These are phyloP conservation scores for Pangasius larnaudii DNA, from an alignment of 2,797 vertebrate species.

Conservation along the genomic window DNA sequence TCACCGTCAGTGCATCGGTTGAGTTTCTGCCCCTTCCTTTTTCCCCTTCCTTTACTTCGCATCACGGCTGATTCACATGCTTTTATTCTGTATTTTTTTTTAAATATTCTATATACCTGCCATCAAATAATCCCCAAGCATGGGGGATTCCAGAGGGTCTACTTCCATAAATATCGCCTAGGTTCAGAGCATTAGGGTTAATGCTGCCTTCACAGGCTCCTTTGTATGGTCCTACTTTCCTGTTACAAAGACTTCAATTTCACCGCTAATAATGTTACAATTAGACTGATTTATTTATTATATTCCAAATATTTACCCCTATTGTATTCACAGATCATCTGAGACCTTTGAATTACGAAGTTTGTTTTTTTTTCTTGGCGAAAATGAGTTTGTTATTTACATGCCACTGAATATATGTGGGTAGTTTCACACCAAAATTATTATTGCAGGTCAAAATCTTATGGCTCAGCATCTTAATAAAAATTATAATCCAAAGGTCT, in stretches of 20 bases:
- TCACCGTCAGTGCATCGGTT: slow-evolving; percentile 26
- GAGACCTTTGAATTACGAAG: background rate
- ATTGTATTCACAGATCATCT: background rate
- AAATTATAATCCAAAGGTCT: background rate
- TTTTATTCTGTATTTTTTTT: background rate
- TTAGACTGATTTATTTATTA: background rate
- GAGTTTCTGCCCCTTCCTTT: slow-evolving; percentile 6
- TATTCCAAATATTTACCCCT: background rate
- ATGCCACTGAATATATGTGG: background rate
- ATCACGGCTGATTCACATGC: background rate
- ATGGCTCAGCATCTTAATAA: background rate
- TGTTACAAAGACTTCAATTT: background rate
- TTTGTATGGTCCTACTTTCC: background rate
- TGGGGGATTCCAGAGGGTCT: background rate
- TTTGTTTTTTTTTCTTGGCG: background rate
- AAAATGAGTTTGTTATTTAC: background rate
- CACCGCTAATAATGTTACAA: background rate
- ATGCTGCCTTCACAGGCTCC: background rate
- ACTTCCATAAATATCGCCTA: background rate
- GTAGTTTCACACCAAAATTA: background rate
- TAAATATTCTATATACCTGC: background rate
- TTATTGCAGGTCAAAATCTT: background rate
- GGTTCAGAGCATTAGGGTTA: background rate
- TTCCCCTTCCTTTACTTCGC: slow-evolving; percentile 8
- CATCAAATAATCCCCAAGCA: background rate